Conservation (phyloP, 2,797 vertebrate genomes). For the Coregonus suidteri region DNA sequence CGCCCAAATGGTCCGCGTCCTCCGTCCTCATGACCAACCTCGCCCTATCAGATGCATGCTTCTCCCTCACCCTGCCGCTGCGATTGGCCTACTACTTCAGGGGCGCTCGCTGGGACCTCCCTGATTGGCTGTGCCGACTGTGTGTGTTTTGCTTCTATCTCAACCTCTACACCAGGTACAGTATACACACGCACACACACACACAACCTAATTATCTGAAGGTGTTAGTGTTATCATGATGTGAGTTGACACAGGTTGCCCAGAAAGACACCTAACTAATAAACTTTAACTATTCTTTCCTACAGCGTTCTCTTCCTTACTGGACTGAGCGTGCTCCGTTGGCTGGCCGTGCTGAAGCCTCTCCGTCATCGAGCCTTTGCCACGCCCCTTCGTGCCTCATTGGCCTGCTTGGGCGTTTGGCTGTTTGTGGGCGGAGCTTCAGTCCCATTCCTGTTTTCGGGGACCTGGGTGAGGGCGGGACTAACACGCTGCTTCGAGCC, state of each 20-base stretch:
- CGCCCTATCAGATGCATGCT: constrained; percentile 69
- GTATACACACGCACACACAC: neutral
- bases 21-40: constrained; percentile 73
- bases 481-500: constrained; percentile 70
- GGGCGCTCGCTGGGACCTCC: constrained; percentile 56
- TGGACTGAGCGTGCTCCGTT: constrained; percentile 69
- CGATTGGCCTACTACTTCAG: constrained; percentile 69
- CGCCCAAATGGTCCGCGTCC: constrained; percentile 47
- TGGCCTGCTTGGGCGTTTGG: constrained; percentile 63
- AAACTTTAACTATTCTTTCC: neutral
- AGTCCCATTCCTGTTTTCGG: constrained; percentile 58
- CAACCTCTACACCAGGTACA: constrained; percentile 73
- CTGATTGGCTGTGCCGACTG: constrained; percentile 71
- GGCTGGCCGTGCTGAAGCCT: constrained; percentile 61
- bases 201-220: neutral
- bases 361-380: constrained; percentile 24
- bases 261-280: neutral
- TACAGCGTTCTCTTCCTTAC: constrained; percentile 75
- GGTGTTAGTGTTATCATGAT: too few species aligned
- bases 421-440: constrained; percentile 61
- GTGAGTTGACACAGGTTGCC: neutral
- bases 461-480: neutral
- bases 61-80: constrained; percentile 74
- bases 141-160: constrained; percentile 72
- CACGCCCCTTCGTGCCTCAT: constrained; percentile 33